These are phyloP conservation scores for Hexactinellida sp. DNA, from an alignment of 37 sponge, comb jelly and placozoan species.

Conservation along the genomic window DNA sequence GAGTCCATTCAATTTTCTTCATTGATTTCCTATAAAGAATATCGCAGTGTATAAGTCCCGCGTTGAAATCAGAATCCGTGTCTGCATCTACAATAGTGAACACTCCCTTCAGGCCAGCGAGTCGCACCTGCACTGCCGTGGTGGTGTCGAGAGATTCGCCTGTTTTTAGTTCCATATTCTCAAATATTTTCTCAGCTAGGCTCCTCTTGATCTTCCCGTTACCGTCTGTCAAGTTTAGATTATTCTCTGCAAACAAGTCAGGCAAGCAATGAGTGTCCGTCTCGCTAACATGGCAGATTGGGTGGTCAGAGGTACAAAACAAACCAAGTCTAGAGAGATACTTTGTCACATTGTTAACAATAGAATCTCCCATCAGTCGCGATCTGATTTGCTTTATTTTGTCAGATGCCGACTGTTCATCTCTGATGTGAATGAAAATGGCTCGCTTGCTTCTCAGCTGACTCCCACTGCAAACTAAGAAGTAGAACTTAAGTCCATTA, in stretches of 20 bases:
- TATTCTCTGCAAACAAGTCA: background rate
- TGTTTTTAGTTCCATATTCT: background rate
- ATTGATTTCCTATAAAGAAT: background rate
- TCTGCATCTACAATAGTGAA: conserved; percentile 6
- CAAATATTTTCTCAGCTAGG: background rate
- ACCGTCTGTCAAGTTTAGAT: background rate
- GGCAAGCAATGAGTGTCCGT: background rate
- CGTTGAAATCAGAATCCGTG: background rate
- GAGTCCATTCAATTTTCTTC: conserved; percentile 6
- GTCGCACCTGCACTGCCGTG: background rate
- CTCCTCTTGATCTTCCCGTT: background rate
- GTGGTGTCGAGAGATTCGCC: background rate
- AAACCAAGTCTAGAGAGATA: background rate
- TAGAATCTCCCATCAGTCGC: background rate
- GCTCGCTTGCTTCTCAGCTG: background rate
- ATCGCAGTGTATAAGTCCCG: background rate
- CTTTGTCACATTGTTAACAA: background rate
- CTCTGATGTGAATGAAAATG: background rate
- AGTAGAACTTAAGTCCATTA: background rate
- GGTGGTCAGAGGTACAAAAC: background rate
- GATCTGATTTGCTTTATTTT: background rate
- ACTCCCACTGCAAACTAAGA: background rate
- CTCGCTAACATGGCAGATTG: background rate
- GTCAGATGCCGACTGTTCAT: background rate
- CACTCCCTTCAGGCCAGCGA: background rate